Base-by-base conservation (phyloP, 1,140 invertebrate genomes). In the Sycophaga agraensis region DNA sequence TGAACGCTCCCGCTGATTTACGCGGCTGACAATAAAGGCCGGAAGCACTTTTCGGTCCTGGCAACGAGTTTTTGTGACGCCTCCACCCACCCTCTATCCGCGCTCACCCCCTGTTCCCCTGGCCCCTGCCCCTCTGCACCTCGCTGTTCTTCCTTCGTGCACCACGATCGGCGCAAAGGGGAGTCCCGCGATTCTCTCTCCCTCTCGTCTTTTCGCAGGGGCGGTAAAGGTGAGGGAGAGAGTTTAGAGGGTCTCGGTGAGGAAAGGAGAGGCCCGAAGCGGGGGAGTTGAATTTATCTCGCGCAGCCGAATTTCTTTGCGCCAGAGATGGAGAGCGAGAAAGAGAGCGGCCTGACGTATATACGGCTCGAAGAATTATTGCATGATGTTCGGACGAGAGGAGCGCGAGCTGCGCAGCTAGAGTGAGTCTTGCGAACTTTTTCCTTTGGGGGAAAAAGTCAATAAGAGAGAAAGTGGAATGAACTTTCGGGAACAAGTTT, bases 11-110 rank as follows among this genome's bases (percentile, higher is more conserved):
- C 56, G 67, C 70, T 73, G 71, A 73, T 73, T 73, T 73, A 73
- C 68, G 68, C 58, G 68, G 48, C 67, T 73, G 71, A 70, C 69
- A 70, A 70, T 73, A 70, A 73, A 73, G 68, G 69, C 67, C 68
- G 68, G 69, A 71, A 73, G 71, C 67, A 71, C 70, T 73, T 71
- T 73, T 71, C 68, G 70, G 65, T 73, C 57, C 64, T 66, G 63
- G 67, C 67, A 70, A 70, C 68, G 70, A 73, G 68, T 71, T 71
- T 71, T 69, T 70, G 70, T 67, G 63, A 69, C 62, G 65, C 65
- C 59, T 66, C 60, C 63, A 63, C 66, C 65, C 67, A 60, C 54
- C 37, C 24, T 39, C 28, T 40, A 35, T 31, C 51, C 31, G 12
- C 58, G 4, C 56, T 24, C 19, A 8, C 37, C 19, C 51, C 55